Evolutionary conservation across 2,888 invertebrate genomes (phyloP), one percentile per base, ranked within the genome.

Genomic region (Ormia ochracea): DNA sequence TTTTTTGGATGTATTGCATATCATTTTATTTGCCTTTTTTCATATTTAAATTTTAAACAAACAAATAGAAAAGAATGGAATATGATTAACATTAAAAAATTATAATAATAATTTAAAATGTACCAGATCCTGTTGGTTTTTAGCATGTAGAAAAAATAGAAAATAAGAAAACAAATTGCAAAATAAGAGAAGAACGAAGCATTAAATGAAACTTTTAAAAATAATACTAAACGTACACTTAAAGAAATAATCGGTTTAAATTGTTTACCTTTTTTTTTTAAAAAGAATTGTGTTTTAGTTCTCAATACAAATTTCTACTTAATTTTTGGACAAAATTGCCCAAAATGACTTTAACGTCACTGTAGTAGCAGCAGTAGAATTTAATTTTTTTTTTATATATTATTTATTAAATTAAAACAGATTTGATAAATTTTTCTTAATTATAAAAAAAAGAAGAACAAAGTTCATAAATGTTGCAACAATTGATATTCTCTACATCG

Each of bases 191-290:
- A 66, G 41, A 56, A 56, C 28, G 6, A 41, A n/a, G 45, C 28
- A 54, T 41, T 23, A 58, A 66, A 66, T 3, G 19, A 66, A 54
- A 59, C 45, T 45, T 61, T n/a, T 69, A 66, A 80, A 63, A 66
- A 73, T 76, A 76, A 73, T 73, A 68, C 72, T 80, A 73, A 58
- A 78, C 63, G 59, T 76, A 80, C 63, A 76, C 80, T 76, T 80
- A 80, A 73, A 61, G 72, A 70, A 76, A 73, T 73, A 56, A 50
- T 61, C 61, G 59, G 9, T 50, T 70, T 41, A 41, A 59, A 10
- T 58, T 56, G 33, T 61, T 59, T 43, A 36, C 3, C 7, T 43
- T 68, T 12, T 63, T 5, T 50, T n/a, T n/a, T n/a, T n/a, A n/a
- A n/a, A n/a, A 17, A 48, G 50, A 3, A 73, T 61, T 38, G 9